Conservation (phyloP, 1,140 invertebrate species). For the Drosophila teissieri region DNA sequence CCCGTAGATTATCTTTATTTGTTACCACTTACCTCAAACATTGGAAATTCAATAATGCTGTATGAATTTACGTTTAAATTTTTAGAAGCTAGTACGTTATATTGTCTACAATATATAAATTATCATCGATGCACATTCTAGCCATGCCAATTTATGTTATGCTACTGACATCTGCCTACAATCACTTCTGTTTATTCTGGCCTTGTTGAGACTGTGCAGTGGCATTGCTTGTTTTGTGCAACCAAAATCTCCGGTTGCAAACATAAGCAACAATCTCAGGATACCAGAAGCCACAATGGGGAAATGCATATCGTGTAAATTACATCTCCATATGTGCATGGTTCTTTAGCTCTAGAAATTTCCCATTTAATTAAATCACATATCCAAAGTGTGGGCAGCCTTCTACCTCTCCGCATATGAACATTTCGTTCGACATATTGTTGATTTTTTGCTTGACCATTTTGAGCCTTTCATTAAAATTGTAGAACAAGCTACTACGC, state of each 20-base stretch:
- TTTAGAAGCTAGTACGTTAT: too few species aligned
- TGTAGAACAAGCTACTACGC: conserved; percentile 21
- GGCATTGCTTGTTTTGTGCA: not conserved
- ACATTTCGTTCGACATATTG: conserved; percentile 9
- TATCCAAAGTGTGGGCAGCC: not conserved
- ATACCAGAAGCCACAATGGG: not conserved
- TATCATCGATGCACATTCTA: not conserved
- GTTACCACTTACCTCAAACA: too few species aligned
- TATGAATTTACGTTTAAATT: too few species aligned
- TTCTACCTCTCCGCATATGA: not conserved
- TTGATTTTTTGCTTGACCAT: conserved; percentile 44
- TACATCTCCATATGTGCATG: conserved; percentile 8
- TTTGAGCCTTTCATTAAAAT: conserved; percentile 62
- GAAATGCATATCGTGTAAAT: conserved; percentile 1
- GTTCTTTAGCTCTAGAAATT: conserved; percentile 22
- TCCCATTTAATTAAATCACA: conserved; percentile 64
- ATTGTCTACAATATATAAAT: too few species aligned
- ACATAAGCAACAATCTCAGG: not conserved
- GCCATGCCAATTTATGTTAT: not conserved
- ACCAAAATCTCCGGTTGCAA: not conserved
- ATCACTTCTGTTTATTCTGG: not conserved
- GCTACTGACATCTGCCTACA: not conserved
- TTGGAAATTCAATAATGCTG: too few species aligned
- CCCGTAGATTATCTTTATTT: too few species aligned
- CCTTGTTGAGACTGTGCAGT: not conserved